Base-by-base conservation (phyloP, 2,797 vertebrate genomes). In the Periparus ater region DNA sequence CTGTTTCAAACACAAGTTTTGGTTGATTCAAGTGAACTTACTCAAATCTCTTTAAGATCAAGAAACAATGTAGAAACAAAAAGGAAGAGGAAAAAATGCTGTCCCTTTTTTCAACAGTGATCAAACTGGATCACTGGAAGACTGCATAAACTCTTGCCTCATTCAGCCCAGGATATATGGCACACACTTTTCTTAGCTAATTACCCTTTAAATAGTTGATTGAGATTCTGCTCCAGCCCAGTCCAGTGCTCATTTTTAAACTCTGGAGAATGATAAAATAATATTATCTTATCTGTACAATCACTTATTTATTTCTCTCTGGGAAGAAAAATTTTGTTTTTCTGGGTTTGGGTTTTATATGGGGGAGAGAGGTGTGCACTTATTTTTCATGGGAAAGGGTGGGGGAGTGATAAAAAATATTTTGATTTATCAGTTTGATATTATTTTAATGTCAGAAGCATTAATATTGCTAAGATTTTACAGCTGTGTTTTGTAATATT, bases 1-100 rank as follows among this genome's bases (percentile, higher is more conserved):
- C 72, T 80, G 85, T 91, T 85, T 82, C 88, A 96, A 94, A 78
- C 61, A 71, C 40, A 75, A 58, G 26, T 91, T 97, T 96, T 81
- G 93, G 51, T 45, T 91, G 79, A 97, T 91, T 91, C 93, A 91
- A 93, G 93, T 85, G 47, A 94, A 91, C 70, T 92, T 83, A 66
- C 19, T 97, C 72, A 96, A 95, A 83, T 93, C 70, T 92, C 67
- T 47, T 90, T 94, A 96, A 92, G 72, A 95, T 71, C 27, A 83
- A 88, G 66, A 96, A 97, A 92, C 82, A 87, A 95, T 10, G 85
- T 13, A 63, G 10, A 65, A 88, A 91, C 42, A 55, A 85, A 94
- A 93, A 47, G 36, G 70, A 96, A 78, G 68, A 34, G 3, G 10
- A 75, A 42, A 95, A 96, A 96, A 75, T 6, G 36, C 20, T 57